A percentile compares a stretch with the other conserved stretches of the same genome.
phyloP scores from a whole-genome alignment of 2,888 invertebrate species.

The Nemurella pictetii region DNA sequence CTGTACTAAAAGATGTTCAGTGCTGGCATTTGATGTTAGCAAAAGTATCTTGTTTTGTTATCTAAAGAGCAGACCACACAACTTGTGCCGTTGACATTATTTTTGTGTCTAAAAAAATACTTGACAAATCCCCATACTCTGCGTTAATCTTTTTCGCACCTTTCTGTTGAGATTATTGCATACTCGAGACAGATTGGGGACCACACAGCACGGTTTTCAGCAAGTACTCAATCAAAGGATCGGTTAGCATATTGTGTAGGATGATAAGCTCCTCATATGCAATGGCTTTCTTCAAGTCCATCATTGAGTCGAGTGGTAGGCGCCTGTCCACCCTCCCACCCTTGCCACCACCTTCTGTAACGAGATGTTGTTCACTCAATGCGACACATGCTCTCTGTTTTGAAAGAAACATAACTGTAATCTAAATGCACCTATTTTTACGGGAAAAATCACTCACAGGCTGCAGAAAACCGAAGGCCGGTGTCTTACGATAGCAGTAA shows the following conservation, averaged over 20 bases:
- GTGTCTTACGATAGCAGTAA: not conserved
- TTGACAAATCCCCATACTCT: constrained; percentile 8
- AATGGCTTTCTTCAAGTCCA: not conserved
- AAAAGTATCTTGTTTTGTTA: constrained; percentile 13
- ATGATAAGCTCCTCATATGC: not conserved
- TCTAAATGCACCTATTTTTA: not conserved
- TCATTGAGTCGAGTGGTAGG: not conserved
- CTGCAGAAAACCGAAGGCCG: not conserved
- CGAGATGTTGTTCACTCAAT: not conserved
- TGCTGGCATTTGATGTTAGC: not conserved
- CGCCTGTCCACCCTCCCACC: too few species aligned
- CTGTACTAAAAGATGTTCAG: not conserved
- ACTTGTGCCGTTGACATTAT: constrained; percentile 14
- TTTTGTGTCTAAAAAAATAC: constrained; percentile 12
- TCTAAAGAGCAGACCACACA: constrained; percentile 13
- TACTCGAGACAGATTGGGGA: not conserved
- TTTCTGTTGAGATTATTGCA: not conserved
- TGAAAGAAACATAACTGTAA: too few species aligned
- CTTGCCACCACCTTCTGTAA: too few species aligned
- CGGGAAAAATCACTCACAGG: not conserved
- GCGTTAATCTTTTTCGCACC: not conserved
- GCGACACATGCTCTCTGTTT: not conserved
- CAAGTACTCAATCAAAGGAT: not conserved
- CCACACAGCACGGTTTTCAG: not conserved
- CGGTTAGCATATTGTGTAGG: not conserved